A percentile compares a stretch with the other conserved stretches of the same genome.
Evolutionary conservation across 2,888 invertebrate species (phyloP).

Genomic region (Hanleya hanleyi): DNA sequence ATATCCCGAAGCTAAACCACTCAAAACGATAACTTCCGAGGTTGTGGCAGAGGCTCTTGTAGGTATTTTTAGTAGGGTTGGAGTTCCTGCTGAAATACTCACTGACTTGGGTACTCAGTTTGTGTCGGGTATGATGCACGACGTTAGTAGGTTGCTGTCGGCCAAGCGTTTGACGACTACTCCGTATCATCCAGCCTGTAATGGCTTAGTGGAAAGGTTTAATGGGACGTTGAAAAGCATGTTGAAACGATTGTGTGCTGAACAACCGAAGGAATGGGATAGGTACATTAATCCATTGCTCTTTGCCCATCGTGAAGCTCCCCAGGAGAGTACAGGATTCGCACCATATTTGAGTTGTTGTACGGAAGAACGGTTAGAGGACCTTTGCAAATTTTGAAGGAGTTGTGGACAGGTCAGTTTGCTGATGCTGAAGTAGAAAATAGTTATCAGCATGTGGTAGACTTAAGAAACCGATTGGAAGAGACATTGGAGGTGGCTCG

Average conservation of each 20-base stretch:
- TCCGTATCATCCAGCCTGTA: slow-evolving; percentile 20
- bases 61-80: slow-evolving; percentile 27
- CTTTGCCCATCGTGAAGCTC: no score
- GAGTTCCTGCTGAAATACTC: slow-evolving; percentile 37
- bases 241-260: neutral
- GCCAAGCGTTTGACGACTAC: slow-evolving; percentile 29
- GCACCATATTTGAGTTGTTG: neutral
- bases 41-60: slow-evolving; percentile 39
- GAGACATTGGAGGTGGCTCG: no score
- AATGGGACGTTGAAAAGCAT: neutral
- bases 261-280: slow-evolving; percentile 11
- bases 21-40: slow-evolving; percentile 29
- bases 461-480: no score
- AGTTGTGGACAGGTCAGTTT: neutral
- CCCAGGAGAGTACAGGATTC: neutral
- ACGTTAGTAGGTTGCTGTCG: slow-evolving; percentile 28
- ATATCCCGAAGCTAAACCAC: slow-evolving; percentile 31
- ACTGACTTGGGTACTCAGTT: slow-evolving; percentile 42
- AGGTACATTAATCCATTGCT: slow-evolving; percentile 1
- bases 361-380: neutral
- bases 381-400: neutral
- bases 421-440: no score
- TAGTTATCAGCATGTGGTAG: no score
- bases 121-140: slow-evolving; percentile 32
- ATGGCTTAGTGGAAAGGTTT: slow-evolving; percentile 20